A percentile compares a stretch with the other conserved stretches of the same genome.
These are phyloP conservation scores for Pseudorhombus dupliciocellatus DNA, from an alignment of 2,113 vertebrate genomes.

Conservation along the genomic window DNA sequence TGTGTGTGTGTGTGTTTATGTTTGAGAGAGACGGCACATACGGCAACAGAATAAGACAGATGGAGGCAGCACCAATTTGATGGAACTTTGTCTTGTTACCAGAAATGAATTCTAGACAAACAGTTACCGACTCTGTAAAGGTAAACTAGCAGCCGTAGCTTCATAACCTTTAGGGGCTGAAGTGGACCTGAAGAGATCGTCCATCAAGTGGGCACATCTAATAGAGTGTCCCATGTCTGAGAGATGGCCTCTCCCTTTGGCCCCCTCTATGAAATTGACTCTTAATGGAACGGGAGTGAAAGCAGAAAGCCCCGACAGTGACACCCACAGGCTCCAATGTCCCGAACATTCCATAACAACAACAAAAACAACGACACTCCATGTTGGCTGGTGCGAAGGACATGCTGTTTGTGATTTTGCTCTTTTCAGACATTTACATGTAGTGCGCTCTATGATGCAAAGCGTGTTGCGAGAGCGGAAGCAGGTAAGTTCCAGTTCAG, in stretches of 20 bases:
- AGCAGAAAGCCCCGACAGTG: neutral
- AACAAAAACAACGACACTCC: too few species aligned
- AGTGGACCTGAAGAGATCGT: constrained; percentile 23
- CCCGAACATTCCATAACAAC: neutral
- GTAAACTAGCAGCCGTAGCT: neutral
- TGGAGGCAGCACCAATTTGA: constrained; percentile 11
- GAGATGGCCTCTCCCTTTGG: constrained; percentile 20
- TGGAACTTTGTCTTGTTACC: neutral
- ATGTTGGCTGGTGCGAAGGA: neutral
- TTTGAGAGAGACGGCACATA: neutral
- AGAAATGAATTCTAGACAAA: constrained; percentile 24
- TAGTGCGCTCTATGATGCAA: neutral
- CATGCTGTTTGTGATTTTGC: neutral
- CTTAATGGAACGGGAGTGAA: constrained; percentile 50
- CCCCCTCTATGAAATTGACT: constrained; percentile 31
- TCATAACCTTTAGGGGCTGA: constrained; percentile 23
- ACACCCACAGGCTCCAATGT: constrained; percentile 19
- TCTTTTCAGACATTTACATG: neutral
- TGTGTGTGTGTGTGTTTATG: constrained; percentile 8
- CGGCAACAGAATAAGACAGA: constrained; percentile 13
- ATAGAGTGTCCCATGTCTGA: constrained; percentile 33
- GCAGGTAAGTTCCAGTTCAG: neutral
- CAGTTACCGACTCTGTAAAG: constrained; percentile 8
- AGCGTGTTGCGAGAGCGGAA: neutral
- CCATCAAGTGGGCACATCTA: constrained; percentile 46